These are phyloP conservation scores for Micrastur ruficollis DNA, from an alignment of 2,797 vertebrate genomes.

Conservation along the genomic window DNA sequence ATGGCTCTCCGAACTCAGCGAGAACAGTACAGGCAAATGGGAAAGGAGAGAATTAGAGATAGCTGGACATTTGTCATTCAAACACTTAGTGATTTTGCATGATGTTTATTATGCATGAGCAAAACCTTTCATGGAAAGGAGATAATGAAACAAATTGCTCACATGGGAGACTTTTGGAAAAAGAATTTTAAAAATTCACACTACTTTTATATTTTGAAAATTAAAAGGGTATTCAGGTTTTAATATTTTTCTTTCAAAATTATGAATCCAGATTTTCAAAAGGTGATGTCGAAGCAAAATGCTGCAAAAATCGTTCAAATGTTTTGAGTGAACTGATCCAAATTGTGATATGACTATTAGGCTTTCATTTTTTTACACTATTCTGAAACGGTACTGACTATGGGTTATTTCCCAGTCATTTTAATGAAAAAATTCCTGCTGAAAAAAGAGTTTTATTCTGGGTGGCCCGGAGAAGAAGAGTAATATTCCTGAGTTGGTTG, in stretches of 20 bases:
- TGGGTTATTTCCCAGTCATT: fast-evolving
- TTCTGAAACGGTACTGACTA: fast-evolving
- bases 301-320: not conserved
- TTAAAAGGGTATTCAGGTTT: not conserved
- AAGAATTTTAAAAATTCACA: fast-evolving
- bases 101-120: not conserved
- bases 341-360: fast-evolving
- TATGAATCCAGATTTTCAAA: not conserved
- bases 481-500: fast-evolving
- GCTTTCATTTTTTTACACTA: fast-evolving
- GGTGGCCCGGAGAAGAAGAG: not conserved
- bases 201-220: not conserved
- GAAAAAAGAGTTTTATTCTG: not conserved
- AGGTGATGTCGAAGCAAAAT: not conserved
- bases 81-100: not conserved
- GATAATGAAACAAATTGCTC: not conserved
- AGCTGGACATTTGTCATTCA: not conserved
- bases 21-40: not conserved
- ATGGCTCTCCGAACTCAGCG: fast-evolving
- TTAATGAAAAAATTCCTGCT: not conserved
- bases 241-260: not conserved
- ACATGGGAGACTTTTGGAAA: not conserved
- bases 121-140: not conserved
- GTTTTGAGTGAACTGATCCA: not conserved
- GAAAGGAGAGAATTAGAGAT: not conserved